Evolutionary conservation across 1,140 invertebrate genomes (phyloP), one percentile per base, ranked within the genome.

Genomic region (Portunus trituberculatus): DNA sequence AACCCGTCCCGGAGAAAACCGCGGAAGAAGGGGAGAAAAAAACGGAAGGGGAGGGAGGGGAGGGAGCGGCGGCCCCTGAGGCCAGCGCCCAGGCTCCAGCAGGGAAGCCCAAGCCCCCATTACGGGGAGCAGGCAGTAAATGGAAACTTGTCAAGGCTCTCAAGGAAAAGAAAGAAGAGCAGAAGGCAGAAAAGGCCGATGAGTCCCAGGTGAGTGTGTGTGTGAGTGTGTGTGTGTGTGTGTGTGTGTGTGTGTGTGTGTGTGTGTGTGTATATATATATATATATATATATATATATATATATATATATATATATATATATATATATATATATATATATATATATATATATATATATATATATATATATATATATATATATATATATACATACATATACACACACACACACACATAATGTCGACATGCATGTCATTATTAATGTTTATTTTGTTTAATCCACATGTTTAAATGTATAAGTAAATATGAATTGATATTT

Each of bases 101-200:
- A 20, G 91, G 84, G 25, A 94, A 96, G 91, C 20, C 76, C 92
- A 94, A 92, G 48, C 39, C 52, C 29, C 25, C 59, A 14, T 32
- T 88, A 91, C 31, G 93, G 82, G 95, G 96, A 29, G 93, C 96
- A 8, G 95, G 95, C 52, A 99, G 98, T 96, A 99, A 98, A 97
- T 99, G 98, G 98, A 99, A 99, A 97, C 97, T 99, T 29, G 97
- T 99, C 16, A 99, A 99, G 97, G 98, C 98, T 8, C 96, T 99
- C 46, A 99, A 99, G 97, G 98, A 99, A 96, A 97, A 98, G 93
- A 99, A 99, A 97, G 98, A 98, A 14, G 98, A 99, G 97, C 98
- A 98, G 95, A 96, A 96, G 93, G 94, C 95, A 28, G 96, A 96
- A 88, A 95, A 96, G 67, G 96, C 94, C 92, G 92, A 94, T 20